Evolutionary conservation across 2,888 invertebrate genomes (phyloP).

Genomic region (Trachelus iudaicus): DNA sequence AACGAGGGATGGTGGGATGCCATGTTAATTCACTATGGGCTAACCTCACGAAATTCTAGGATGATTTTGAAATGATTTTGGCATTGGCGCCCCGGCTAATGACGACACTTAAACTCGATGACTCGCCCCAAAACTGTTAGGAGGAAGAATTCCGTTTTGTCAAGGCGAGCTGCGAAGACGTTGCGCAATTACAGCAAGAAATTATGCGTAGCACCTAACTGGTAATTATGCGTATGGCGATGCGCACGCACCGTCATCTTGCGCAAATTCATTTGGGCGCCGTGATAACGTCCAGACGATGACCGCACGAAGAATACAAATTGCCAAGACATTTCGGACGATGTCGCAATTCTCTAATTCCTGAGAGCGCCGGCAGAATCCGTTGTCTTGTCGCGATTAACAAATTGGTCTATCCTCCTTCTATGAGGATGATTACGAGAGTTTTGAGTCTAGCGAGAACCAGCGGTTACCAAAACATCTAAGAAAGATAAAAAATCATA

Average conservation of each 20-base stretch:
- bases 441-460: not conserved
- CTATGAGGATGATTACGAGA: not conserved
- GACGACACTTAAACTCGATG: conserved; percentile 33
- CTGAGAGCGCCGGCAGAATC: not conserved
- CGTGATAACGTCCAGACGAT: conserved; percentile 18
- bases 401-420: not conserved
- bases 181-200: conserved; percentile 6
- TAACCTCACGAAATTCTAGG: not conserved
- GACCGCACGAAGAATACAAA: conserved; percentile 8
- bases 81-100: conserved; percentile 39
- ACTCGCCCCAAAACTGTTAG: not conserved
- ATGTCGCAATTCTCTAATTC: not conserved
- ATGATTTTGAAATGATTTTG: conserved; percentile 52
- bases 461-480: not conserved
- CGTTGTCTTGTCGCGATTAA: not conserved
- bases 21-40: not conserved
- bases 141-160: not conserved
- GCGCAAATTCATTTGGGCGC: conserved; percentile 27
- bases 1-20: not conserved
- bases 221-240: conserved; percentile 1
- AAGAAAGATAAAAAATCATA: not conserved
- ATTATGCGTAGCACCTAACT: conserved; percentile 6
- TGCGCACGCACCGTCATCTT: conserved; percentile 16
- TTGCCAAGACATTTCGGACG: conserved; percentile 1
- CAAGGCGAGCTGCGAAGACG: not conserved